phyloP scores from a whole-genome alignment of 2,797 vertebrate species.

The Synanceia verrucosa region DNA sequence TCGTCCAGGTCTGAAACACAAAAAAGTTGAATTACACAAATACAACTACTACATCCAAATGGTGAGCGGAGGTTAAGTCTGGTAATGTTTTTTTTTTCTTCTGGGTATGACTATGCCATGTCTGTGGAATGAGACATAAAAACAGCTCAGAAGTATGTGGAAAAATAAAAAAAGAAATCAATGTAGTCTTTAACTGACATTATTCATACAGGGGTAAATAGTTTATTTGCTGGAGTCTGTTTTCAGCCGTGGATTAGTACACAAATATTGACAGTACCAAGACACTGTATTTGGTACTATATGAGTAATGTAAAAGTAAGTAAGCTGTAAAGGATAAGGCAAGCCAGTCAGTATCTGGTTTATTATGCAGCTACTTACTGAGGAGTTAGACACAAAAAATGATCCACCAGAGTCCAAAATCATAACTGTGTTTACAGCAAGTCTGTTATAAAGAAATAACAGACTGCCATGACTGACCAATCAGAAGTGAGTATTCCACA shows the following conservation, averaged over 20 bases:
- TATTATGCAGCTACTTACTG: too few species aligned
- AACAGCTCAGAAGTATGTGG: neutral
- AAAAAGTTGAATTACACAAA: neutral
- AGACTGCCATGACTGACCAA: too few species aligned
- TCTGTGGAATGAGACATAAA: neutral
- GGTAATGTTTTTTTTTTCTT: neutral
- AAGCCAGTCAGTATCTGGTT: too few species aligned
- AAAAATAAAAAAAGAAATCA: too few species aligned
- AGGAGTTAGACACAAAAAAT: too few species aligned
- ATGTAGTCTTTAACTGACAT: neutral
- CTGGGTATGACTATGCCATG: neutral
- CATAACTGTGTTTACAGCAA: too few species aligned
- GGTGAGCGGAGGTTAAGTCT: neutral
- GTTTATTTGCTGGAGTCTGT: neutral
- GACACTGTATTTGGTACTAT: neutral
- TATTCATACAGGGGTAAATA: neutral
- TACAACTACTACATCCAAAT: neutral
- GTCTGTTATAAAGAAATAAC: too few species aligned
- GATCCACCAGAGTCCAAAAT: too few species aligned
- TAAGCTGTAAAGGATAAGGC: too few species aligned
- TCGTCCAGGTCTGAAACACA: conserved; percentile 91
- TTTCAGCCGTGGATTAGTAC: neutral
- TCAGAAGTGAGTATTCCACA: too few species aligned
- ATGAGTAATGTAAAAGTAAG: neutral
- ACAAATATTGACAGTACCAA: neutral